Conservation (phyloP, 2,888 invertebrate species). For the Drosophila kanekoi region DNA sequence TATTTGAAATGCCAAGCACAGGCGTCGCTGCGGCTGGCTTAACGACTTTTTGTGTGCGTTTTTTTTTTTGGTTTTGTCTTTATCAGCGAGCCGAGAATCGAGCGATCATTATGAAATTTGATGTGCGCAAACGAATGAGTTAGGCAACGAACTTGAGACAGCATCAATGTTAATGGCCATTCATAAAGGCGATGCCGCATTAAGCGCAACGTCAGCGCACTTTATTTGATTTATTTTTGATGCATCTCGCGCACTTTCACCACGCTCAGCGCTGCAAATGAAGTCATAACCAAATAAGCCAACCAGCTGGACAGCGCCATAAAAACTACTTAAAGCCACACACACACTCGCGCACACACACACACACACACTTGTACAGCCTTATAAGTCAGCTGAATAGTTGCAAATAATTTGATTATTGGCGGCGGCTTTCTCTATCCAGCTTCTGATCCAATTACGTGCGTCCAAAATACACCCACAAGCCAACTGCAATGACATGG, state of each 20-base stretch:
- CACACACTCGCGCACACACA: neutral
- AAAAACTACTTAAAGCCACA: slow-evolving; percentile 36
- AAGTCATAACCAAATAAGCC: slow-evolving; percentile 79
- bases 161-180: slow-evolving; percentile 45
- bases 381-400: slow-evolving; percentile 28
- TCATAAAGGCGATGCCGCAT: slow-evolving; percentile 56
- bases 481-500: slow-evolving; percentile 61
- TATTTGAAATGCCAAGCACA: slow-evolving; percentile 66
- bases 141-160: slow-evolving; percentile 57
- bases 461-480: slow-evolving; percentile 46
- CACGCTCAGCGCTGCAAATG: slow-evolving; percentile 54
- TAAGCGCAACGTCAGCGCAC: slow-evolving; percentile 41
- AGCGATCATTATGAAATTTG: slow-evolving; percentile 48
- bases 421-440: slow-evolving; percentile 47
- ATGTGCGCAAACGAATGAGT: slow-evolving; percentile 46
- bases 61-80: slow-evolving; percentile 17
- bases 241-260: slow-evolving; percentile 70
- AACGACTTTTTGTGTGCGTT: slow-evolving; percentile 41
- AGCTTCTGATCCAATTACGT: slow-evolving; percentile 62
- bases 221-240: slow-evolving; percentile 65
- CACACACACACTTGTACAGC: slow-evolving; percentile 2
- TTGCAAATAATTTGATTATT: slow-evolving; percentile 47
- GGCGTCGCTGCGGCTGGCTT: slow-evolving; percentile 59
- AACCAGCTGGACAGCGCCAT: slow-evolving; percentile 31
- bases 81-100: slow-evolving; percentile 61